phyloP scores from a whole-genome alignment of 2,797 vertebrate genomes.

The Cirrhinus molitorella region DNA sequence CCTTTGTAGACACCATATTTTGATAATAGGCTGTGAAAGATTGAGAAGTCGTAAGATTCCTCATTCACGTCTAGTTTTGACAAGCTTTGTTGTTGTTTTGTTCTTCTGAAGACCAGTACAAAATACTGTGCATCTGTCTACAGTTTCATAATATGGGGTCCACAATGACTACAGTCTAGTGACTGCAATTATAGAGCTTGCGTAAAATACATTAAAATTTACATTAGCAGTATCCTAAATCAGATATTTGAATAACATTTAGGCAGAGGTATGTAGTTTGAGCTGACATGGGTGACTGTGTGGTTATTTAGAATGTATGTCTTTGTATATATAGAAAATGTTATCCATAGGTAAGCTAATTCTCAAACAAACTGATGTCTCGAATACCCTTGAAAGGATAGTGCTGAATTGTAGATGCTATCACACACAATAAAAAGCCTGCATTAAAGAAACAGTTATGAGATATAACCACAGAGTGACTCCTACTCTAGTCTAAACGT shows the following conservation, averaged over 20 bases:
- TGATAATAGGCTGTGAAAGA: not conserved
- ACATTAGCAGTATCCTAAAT: conserved; percentile 10
- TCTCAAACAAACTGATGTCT: conserved; percentile 1
- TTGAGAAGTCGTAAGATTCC: not conserved
- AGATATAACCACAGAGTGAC: conserved; percentile 33
- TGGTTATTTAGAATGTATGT: conserved; percentile 1
- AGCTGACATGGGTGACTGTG: conserved; percentile 38
- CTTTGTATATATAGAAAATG: not conserved
- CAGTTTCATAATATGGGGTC: not conserved
- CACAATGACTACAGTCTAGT: not conserved
- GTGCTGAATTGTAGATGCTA: conserved; percentile 16
- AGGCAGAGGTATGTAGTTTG: not conserved
- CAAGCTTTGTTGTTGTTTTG: not conserved
- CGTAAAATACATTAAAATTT: not conserved
- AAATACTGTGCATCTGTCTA: not conserved
- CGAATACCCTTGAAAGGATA: not conserved
- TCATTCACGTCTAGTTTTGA: not conserved
- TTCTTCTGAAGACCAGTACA: not conserved
- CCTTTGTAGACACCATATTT: not conserved
- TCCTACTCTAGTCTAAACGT: not conserved
- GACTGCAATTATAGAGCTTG: not conserved
- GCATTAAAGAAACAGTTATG: conserved; percentile 31
- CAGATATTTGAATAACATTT: conserved; percentile 5
- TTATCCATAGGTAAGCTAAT: not conserved
- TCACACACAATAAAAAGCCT: not conserved